Base-by-base conservation (phyloP, 2,888 invertebrate species). In the Sphinx pinastri region DNA sequence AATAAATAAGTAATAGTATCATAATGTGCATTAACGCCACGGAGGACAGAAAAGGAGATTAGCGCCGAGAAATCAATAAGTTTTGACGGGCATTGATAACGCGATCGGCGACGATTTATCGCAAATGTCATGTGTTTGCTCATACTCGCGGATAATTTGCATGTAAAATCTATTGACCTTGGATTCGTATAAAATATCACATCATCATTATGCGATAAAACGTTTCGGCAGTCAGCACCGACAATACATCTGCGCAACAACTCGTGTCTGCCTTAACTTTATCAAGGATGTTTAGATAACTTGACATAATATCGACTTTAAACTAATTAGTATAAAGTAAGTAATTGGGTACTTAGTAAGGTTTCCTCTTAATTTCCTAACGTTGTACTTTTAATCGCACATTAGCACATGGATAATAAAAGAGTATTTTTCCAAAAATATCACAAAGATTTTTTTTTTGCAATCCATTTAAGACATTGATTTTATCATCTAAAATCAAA, bases 141-240 rank as follows among this genome's bases (percentile, higher is more conserved):
- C 71, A 74, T 70, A 71, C 70, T 68, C 72, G 70, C 58, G 52
- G 68, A 70, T 75, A 72, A 81, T 82, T 82, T 79, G 75, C 80
- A 81, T 82, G 74, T 76, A 77, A 71, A 77, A 77, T 74, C 72
- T 70, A 75, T 77, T 76, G 79, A 76, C 81, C 80, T 81, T 81
- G 80, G 74, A 67, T 74, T 67, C 63, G 68, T 71, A 73, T 71
- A 70, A 74, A 75, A 76, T 74, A 75, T 70, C 68, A 51, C 57
- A 71, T 77, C 75, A 76, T 74, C 71, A 71, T 76, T 70, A 59
- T 68, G 68, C 57, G 74, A 76, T 76, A 71, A 73, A 75, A 71
- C 38, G 38, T 66, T 70, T 75, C 72, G 73, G 74, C 76, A 70
- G 71, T 75, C 72, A 72, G 74, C 76, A 70, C 71, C 60, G 69